Percentiles rank a stretch among this genome's conserved stretches.
Evolutionary conservation across 2,797 vertebrate genomes (phyloP).

Genomic region (Rhinatrema bivittatum): DNA sequence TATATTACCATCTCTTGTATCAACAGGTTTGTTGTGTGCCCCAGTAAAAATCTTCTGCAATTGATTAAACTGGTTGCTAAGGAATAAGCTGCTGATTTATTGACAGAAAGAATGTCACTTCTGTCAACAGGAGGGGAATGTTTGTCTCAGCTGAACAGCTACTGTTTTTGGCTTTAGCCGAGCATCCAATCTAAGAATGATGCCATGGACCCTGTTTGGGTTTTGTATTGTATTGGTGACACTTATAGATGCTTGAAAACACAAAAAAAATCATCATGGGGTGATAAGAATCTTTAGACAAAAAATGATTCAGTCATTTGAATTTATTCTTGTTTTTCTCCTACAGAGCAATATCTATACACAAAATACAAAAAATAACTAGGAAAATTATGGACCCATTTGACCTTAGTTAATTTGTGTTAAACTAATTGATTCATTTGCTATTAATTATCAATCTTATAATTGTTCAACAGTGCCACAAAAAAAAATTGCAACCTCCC

Average conservation of each 20-base stretch:
- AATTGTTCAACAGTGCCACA: too few relatives aligned
- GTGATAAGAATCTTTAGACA: too few relatives aligned
- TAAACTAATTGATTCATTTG: too few relatives aligned
- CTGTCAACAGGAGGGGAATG: conserved; percentile 7
- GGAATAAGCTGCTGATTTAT: conserved; percentile 40
- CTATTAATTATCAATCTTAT: too few relatives aligned
- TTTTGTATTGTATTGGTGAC: background rate
- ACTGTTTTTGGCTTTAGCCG: background rate
- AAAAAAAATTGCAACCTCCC: too few relatives aligned
- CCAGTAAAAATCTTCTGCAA: conserved; percentile 27
- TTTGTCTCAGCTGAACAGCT: conserved; percentile 19
- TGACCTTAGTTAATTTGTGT: too few relatives aligned
- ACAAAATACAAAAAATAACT: too few relatives aligned
- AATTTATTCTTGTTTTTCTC: too few relatives aligned
- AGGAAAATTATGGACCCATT: too few relatives aligned
- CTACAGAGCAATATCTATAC: too few relatives aligned
- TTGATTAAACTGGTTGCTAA: conserved; percentile 33
- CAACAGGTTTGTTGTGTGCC: conserved; percentile 13
- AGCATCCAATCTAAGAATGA: conserved; percentile 1
- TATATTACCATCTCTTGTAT: conserved; percentile 17
- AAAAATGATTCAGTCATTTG: too few relatives aligned
- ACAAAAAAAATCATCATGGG: too few relatives aligned
- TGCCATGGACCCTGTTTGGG: conserved; percentile 7
- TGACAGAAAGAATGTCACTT: conserved; percentile 35
- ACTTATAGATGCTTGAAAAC: conserved; percentile 3